Base-by-base conservation (phyloP, 2,113 vertebrate genomes). In the Pavo muticus region DNA sequence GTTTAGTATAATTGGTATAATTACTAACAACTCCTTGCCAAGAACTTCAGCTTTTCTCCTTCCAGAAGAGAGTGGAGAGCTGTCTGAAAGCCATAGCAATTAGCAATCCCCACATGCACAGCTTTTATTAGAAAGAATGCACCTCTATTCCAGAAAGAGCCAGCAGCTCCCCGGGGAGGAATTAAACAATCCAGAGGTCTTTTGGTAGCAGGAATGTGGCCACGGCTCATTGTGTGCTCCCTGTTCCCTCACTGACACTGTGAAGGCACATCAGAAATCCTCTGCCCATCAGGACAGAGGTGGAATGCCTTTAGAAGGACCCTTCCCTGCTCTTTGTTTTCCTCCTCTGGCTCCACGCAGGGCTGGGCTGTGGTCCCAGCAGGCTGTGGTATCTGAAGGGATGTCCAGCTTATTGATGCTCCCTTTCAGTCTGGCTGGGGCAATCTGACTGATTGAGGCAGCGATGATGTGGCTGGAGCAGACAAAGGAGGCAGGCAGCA, bases 1-100 rank as follows among this genome's bases (percentile, higher is more conserved):
- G 80, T 95, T 95, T 95, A 93, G 94, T 94, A 97, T 97, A 97
- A 97, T 97, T 98, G 97, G 94, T 94, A 97, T 97, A 98, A 98
- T 97, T 97, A 87, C 94, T 84, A 79, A 79, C 91, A 94, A 61
- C 64, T 92, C 93, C 45, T 96, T 98, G 98, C 97, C 97, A 98
- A 97, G 35, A 86, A 91, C 81, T 93, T 96, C 80, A 93, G 87
- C 52, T 88, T 91, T 76, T 87, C 87, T 85, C 90, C 91, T 95
- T 97, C 86, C 96, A 92, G 88, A 68, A 70, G 79, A 71, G 27
- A 76, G 87, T 35, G 60, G 60, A 86, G 71, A 87, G 85, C 72
- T 93, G 93, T 96, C 94, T 96, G 91, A 93, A 92, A 96, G 87
- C 91, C 95, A 92, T 93, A 86, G 87, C 91, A 96, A 93, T 96